Conservation (phyloP, 2,797 vertebrate genomes). For the Karalla daura region DNA sequence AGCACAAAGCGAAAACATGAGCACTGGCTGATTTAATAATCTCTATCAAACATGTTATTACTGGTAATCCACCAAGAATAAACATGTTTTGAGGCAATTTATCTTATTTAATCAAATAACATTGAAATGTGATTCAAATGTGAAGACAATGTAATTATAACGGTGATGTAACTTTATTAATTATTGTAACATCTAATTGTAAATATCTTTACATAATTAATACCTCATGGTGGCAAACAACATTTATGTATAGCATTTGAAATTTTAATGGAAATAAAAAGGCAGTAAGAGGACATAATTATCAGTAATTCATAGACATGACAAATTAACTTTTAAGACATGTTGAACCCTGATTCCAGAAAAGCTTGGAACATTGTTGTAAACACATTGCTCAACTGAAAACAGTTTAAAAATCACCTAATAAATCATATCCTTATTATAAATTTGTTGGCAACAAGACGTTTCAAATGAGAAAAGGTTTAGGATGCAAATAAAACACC, state of each 20-base stretch:
- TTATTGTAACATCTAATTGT: constrained; percentile 23
- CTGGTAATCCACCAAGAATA: constrained; percentile 2
- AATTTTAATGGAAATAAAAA: constrained; percentile 32
- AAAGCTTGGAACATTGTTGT: too few species aligned
- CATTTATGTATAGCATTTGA: constrained; percentile 27
- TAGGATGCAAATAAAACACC: too few species aligned
- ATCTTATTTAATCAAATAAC: background rate
- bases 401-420: too few species aligned
- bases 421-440: too few species aligned
- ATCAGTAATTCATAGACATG: constrained; percentile 31
- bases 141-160: constrained; percentile 27
- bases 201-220: constrained; percentile 42
- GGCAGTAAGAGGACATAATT: constrained; percentile 32
- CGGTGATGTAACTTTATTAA: constrained; percentile 52
- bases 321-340: constrained; percentile 48
- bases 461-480: too few species aligned
- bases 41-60: background rate
- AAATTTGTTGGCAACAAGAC: too few species aligned
- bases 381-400: too few species aligned
- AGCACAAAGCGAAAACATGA: background rate
- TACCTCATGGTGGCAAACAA: constrained; percentile 21
- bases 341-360: background rate
- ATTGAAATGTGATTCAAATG: constrained; percentile 29
- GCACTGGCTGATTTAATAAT: background rate
- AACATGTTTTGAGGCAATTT: background rate